Conservation (phyloP, 2,113 vertebrate species). For the Porphyrio hochstetteri region DNA sequence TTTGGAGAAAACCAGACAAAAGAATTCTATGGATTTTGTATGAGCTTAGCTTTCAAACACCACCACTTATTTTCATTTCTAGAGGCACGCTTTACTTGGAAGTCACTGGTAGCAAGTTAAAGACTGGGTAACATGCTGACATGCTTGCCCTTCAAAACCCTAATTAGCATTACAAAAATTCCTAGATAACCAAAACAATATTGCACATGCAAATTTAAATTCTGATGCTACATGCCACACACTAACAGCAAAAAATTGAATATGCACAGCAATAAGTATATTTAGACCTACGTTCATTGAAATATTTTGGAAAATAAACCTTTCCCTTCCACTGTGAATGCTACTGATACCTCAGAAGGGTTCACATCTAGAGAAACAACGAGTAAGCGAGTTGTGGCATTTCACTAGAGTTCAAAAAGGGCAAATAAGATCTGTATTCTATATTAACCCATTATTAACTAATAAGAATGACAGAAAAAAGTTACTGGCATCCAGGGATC, state of each 20-base stretch:
- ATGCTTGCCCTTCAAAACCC: not conserved
- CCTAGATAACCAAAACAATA: not conserved
- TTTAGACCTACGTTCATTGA: not conserved
- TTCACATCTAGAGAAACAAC: not conserved
- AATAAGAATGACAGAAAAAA: not conserved
- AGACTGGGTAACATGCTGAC: not conserved
- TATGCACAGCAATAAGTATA: not conserved
- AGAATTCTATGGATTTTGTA: not conserved
- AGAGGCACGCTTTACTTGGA: not conserved
- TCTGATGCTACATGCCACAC: not conserved
- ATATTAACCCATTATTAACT: not conserved
- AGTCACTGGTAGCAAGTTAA: not conserved
- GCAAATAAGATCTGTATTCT: not conserved
- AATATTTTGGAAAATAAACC: not conserved
- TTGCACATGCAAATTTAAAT: not conserved
- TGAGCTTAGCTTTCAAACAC: not conserved
- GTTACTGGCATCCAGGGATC: not conserved
- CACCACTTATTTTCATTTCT: not conserved
- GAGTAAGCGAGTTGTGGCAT: not conserved
- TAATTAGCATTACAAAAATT: not conserved
- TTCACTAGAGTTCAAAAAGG: not conserved
- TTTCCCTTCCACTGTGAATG: not conserved
- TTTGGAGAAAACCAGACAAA: not conserved
- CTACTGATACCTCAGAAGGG: not conserved
- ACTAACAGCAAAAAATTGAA: not conserved